phyloP scores from a whole-genome alignment of 2,888 invertebrate genomes.

The Troides helena region DNA sequence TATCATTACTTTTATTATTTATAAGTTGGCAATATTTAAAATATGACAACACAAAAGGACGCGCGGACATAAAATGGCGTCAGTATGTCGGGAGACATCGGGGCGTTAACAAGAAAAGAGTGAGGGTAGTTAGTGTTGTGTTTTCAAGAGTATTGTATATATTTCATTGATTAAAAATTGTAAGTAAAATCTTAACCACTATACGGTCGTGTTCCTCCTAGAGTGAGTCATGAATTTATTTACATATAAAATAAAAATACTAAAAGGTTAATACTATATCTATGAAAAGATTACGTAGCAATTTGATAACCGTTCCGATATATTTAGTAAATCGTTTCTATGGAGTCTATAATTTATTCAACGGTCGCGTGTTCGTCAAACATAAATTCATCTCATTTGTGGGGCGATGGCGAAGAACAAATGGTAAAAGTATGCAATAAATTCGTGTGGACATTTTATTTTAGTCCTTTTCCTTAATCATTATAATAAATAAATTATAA shows the following conservation, averaged over 20 bases:
- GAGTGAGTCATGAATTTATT: neutral
- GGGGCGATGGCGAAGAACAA: conserved; percentile 17
- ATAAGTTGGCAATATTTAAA: too few relatives aligned
- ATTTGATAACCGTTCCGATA: conserved; percentile 11
- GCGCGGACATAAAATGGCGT: too few relatives aligned
- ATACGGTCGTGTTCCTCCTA: neutral
- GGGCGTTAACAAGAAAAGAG: too few relatives aligned
- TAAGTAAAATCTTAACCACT: neutral
- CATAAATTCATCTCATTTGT: conserved; percentile 28
- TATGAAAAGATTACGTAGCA: conserved; percentile 4
- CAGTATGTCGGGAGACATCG: too few relatives aligned
- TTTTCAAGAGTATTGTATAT: neutral
- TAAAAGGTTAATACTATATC: neutral
- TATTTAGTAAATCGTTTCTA: conserved; percentile 12
- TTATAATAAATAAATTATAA: neutral
- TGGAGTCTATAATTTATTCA: conserved; percentile 25
- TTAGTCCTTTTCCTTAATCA: conserved; percentile 1
- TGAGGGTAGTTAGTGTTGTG: too few relatives aligned
- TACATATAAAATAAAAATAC: conserved; percentile 1
- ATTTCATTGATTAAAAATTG: neutral
- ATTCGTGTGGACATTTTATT: conserved; percentile 24
- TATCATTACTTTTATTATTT: too few relatives aligned
- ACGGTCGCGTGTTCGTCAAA: conserved; percentile 21
- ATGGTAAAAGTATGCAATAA: conserved; percentile 17
- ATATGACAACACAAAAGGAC: too few relatives aligned